phyloP scores from a whole-genome alignment of 37 sponge, comb jelly and placozoan genomes.

The Sycon ciliatum region DNA sequence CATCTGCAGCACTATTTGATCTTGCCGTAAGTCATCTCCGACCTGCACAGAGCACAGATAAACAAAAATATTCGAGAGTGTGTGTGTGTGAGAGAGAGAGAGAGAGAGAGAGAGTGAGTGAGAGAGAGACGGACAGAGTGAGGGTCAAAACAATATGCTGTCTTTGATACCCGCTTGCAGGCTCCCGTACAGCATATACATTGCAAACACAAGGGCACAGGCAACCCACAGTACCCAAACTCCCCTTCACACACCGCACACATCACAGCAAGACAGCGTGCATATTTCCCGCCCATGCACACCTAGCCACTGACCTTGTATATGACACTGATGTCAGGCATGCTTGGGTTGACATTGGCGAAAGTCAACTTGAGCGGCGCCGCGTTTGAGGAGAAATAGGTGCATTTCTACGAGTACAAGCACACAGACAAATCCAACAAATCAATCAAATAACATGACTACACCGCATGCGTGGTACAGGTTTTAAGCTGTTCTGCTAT shows the following conservation, averaged over 20 bases:
- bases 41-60: slow-evolving; percentile 41
- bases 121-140: background rate
- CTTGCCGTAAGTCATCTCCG: slow-evolving; percentile 80
- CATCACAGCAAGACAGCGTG: background rate
- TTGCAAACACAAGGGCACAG: too few species aligned
- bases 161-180: background rate
- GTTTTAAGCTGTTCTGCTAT: too few species aligned
- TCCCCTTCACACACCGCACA: too few species aligned
- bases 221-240: too few species aligned
- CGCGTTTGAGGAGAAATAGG: slow-evolving; percentile 74
- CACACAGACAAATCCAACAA: too few species aligned
- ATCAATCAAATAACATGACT: too few species aligned
- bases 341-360: slow-evolving; percentile 48
- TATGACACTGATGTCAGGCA: slow-evolving; percentile 46
- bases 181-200: background rate
- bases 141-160: background rate
- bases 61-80: slow-evolving; percentile 23
- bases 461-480: too few species aligned
- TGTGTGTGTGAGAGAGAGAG: background rate
- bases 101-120: slow-evolving; percentile 11
- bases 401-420: too few species aligned
- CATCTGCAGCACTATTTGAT: slow-evolving; percentile 64
- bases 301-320: slow-evolving; percentile 41
- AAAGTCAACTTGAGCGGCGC: slow-evolving; percentile 74
- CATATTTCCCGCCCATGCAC: background rate